Base-by-base conservation (phyloP, 2,888 invertebrate species). In the Ommatoiulus sabulosus region DNA sequence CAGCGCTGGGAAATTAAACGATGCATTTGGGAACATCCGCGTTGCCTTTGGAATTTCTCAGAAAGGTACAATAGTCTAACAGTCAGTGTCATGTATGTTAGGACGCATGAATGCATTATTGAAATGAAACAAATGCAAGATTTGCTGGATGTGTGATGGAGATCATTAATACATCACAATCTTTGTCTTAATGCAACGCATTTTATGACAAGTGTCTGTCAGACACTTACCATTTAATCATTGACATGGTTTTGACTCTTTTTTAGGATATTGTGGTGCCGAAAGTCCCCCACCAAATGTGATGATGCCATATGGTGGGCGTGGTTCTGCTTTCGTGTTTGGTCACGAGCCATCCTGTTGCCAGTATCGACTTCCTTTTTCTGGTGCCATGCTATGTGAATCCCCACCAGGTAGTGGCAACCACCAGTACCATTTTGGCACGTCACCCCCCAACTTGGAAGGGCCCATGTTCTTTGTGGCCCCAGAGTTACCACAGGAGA, bases 401-500 rank as follows among this genome's bases (percentile, higher is more conserved):
- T 86, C 63, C 17, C 87, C 88, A 0, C 52, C 84, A 6, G 88
- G 57, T 5, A 43, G 48, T 20, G 88, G 86, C 46, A 35, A 44
- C 17, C 63, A 44, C 44, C 88, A 88, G 15, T 86, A 7, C 20
- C 85, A 88, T n/a, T 90, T 90, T 84, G 90, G 89, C 72, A 90
- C 90, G 12, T 93, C 93, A 1, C 92, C 93, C n/a, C 92, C 92
- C 7, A 92, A 91, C 89, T 91, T 92, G 90, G 93, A 93, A 87
- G 92, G 92, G 12, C 95, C 95, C 35, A 93, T 95, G 90, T 94
- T 95, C 91, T 97, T 97, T 93, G 95, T 97, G 92, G 96, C 98
- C 24, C 98, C 98, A 17, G 98, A 98, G 92, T 94, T 99, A 91
- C 97, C 97, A 88, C 98, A 98, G 93, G 99, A 99, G 93, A 98